Evolutionary conservation across 2,888 invertebrate genomes (phyloP).

Genomic region (Erebia ligea): DNA sequence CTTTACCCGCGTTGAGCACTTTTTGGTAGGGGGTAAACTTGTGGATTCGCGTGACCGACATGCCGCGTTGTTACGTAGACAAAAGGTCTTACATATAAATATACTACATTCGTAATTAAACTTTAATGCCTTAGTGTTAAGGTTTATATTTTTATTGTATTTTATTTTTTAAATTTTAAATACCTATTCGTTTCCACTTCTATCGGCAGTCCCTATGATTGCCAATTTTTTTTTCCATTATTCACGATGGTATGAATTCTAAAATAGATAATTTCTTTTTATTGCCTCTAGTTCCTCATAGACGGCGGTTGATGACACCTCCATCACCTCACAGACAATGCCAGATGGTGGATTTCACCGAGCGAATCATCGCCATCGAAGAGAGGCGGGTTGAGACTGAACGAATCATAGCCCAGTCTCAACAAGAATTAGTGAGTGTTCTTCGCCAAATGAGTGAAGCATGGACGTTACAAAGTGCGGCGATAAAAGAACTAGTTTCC

Average conservation of each 20-base stretch:
- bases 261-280: background rate
- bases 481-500: constrained; percentile 15
- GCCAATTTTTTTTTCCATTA: too few relatives aligned
- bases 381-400: constrained; percentile 14
- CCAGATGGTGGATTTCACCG: constrained; percentile 8
- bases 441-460: constrained; percentile 19
- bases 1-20: too few relatives aligned
- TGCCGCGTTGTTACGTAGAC: too few relatives aligned
- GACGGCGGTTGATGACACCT: constrained; percentile 5
- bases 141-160: too few relatives aligned
- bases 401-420: constrained; percentile 5
- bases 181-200: too few relatives aligned
- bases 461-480: constrained; percentile 18
- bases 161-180: too few relatives aligned
- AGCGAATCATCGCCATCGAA: constrained; percentile 14
- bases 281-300: background rate
- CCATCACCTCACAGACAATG: constrained; percentile 9
- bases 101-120: too few relatives aligned
- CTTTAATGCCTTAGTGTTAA: too few relatives aligned
- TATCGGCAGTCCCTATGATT: too few relatives aligned
- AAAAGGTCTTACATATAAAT: too few relatives aligned
- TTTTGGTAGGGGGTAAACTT: too few relatives aligned
- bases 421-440: constrained; percentile 6
- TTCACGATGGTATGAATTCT: background rate
- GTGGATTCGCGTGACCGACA: too few relatives aligned